These are phyloP conservation scores for Xylota segnis DNA, from an alignment of 2,888 invertebrate genomes.

Conservation along the genomic window DNA sequence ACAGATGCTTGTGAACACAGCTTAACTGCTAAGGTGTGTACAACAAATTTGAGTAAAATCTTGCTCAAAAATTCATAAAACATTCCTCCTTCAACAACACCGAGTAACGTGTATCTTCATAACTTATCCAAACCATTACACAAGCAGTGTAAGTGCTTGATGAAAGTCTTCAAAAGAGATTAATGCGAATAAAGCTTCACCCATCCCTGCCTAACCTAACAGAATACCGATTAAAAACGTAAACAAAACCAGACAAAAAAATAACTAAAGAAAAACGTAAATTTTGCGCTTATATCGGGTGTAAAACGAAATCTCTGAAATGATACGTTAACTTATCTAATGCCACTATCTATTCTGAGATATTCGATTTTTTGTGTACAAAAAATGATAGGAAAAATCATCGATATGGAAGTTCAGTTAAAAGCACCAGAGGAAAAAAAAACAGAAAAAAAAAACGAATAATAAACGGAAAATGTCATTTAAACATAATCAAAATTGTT, in stretches of 20 bases:
- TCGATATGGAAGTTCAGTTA: conserved; percentile 73
- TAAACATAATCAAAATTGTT: conserved; percentile 77
- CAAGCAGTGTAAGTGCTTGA: conserved; percentile 27
- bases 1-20: too few relatives aligned
- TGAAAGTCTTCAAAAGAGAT: conserved; percentile 12
- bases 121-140: conserved; percentile 35
- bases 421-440: conserved; percentile 42
- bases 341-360: conserved; percentile 85
- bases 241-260: background rate
- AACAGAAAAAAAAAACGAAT: conserved; percentile 47
- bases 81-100: too few relatives aligned
- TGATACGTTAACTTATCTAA: conserved; percentile 85
- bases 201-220: background rate
- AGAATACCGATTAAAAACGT: background rate
- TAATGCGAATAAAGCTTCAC: conserved; percentile 1
- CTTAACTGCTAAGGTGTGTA: too few relatives aligned
- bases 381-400: conserved; percentile 82
- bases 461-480: conserved; percentile 76
- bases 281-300: conserved; percentile 74
- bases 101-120: background rate
- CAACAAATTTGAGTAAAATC: too few relatives aligned
- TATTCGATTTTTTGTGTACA: conserved; percentile 82
- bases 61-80: too few relatives aligned
- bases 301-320: conserved; percentile 83
- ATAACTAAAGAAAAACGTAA: conserved; percentile 22